phyloP scores from a whole-genome alignment of 2,888 invertebrate genomes.

The Tanypteryx hageni region DNA sequence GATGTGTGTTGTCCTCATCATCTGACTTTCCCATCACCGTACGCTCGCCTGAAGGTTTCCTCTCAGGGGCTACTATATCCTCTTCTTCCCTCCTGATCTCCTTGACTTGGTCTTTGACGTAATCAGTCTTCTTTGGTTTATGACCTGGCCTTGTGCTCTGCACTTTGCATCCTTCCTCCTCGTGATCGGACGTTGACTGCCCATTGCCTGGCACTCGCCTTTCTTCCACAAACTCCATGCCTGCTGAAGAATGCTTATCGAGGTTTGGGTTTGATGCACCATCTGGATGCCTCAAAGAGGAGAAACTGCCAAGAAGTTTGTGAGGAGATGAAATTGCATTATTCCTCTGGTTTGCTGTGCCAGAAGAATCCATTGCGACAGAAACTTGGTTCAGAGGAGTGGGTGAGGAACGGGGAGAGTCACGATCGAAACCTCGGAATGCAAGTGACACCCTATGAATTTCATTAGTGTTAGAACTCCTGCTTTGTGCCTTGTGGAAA shows the following conservation, averaged over 20 bases:
- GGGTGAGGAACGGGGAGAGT: slow-evolving; percentile 44
- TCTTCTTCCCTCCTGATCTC: slow-evolving; percentile 45
- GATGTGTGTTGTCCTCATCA: slow-evolving; percentile 72
- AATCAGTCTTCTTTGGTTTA: slow-evolving; percentile 43
- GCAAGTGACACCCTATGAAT: slow-evolving; percentile 45
- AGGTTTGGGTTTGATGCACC: slow-evolving; percentile 96
- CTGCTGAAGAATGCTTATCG: slow-evolving; percentile 78
- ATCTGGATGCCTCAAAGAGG: slow-evolving; percentile 90
- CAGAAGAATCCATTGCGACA: neutral
- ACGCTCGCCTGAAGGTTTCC: slow-evolving; percentile 66
- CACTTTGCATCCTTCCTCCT: slow-evolving; percentile 72
- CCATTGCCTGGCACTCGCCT: slow-evolving; percentile 80
- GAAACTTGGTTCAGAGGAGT: slow-evolving; percentile 39
- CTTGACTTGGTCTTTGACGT: slow-evolving; percentile 11
- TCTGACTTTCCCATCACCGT: slow-evolving; percentile 75
- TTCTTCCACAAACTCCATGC: slow-evolving; percentile 72
- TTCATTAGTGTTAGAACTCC: slow-evolving; percentile 8
- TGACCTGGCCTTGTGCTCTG: slow-evolving; percentile 42
- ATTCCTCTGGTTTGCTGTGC: slow-evolving; percentile 9
- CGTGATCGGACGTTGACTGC: slow-evolving; percentile 80
- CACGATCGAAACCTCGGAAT: slow-evolving; percentile 37
- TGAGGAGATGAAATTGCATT: slow-evolving; percentile 20
- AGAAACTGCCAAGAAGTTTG: slow-evolving; percentile 78
- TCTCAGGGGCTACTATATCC: neutral
- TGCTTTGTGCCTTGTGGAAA: slow-evolving; percentile 40